phyloP scores from a whole-genome alignment of 2,113 vertebrate genomes.

The Mesitornis unicolor region DNA sequence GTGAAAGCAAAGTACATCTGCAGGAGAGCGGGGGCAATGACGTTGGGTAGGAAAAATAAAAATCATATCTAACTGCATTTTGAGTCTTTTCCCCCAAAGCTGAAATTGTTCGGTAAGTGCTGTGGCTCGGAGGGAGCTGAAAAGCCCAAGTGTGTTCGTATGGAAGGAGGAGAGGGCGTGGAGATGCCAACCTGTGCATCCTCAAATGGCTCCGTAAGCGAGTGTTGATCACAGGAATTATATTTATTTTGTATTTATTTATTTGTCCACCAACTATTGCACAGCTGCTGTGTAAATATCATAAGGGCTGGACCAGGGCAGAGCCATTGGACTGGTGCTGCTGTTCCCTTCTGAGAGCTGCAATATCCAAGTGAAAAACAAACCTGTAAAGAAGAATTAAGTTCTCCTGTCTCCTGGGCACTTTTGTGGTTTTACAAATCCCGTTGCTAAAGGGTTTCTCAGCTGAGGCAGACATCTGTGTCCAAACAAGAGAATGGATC shows the following conservation, averaged over 20 bases:
- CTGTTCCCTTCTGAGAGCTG: neutral
- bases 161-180: no score
- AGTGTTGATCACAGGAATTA: neutral
- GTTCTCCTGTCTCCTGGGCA: neutral
- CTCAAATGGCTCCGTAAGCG: neutral
- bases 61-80: neutral
- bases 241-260: no score
- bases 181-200: rapidly evolving
- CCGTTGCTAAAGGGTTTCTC: neutral
- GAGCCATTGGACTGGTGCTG: neutral
- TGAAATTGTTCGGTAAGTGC: no score
- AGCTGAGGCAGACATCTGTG: rapidly evolving
- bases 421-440: neutral
- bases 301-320: neutral
- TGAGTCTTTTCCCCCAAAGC: neutral
- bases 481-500: neutral
- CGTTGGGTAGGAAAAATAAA: neutral
- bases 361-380: neutral
- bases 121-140: neutral
- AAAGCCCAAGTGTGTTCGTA: neutral
- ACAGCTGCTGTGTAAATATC: neutral
- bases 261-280: neutral
- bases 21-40: no score
- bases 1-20: neutral
- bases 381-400: neutral